Conservation (phyloP, 2,888 invertebrate genomes). For the Rhamphomyia laevipes region DNA sequence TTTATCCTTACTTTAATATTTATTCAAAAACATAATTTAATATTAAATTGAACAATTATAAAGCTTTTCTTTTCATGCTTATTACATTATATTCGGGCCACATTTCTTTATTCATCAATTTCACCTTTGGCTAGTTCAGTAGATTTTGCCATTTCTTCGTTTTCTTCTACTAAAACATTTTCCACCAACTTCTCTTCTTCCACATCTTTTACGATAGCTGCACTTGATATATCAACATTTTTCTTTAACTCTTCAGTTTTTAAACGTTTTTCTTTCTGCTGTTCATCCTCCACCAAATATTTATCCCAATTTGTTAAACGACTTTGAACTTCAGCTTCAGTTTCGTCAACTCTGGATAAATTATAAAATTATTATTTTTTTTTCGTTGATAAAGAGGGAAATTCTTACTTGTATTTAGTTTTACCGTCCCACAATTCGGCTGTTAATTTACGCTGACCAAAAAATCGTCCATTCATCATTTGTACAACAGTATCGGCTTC, state of each 20-base stretch:
- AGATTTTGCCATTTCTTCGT: neutral
- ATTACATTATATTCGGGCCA: too few relatives aligned
- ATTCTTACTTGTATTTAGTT: conserved; percentile 66
- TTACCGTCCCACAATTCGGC: conserved; percentile 94
- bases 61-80: too few relatives aligned
- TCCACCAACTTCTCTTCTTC: neutral
- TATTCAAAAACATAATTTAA: too few relatives aligned
- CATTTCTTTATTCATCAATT: too few relatives aligned
- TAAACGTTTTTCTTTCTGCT: neutral
- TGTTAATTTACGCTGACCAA: conserved; percentile 71
- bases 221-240: neutral
- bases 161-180: neutral
- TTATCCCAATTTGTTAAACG: conserved; percentile 81
- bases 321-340: conserved; percentile 71
- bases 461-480: conserved; percentile 81
- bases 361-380: neutral
- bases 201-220: neutral
- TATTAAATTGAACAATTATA: too few relatives aligned
- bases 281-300: conserved; percentile 49
- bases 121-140: too few relatives aligned
- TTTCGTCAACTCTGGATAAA: conserved; percentile 63
- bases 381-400: neutral
- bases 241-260: neutral
- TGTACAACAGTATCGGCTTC: conserved; percentile 83
- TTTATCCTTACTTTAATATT: too few relatives aligned